A percentile compares a stretch with the other conserved stretches of the same genome.
Evolutionary conservation across 2,113 vertebrate genomes (phyloP).

Genomic region (Patagioenas fasciata): DNA sequence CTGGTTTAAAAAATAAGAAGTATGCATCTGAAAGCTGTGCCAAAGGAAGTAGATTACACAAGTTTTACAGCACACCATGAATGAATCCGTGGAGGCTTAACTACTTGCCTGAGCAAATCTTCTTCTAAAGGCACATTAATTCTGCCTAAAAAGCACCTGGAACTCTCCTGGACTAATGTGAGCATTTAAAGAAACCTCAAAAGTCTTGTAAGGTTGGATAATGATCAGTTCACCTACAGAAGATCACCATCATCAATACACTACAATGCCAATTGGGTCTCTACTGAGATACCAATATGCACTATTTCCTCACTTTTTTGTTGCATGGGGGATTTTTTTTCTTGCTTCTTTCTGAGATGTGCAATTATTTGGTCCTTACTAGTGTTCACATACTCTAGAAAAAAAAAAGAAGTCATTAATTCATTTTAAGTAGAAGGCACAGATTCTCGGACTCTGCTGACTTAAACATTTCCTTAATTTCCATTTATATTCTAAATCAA

Average conservation of each 20-base stretch:
- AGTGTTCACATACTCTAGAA: not conserved
- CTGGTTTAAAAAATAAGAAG: not conserved
- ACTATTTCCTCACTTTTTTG: not conserved
- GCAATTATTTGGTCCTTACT: not conserved
- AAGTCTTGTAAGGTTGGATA: not conserved
- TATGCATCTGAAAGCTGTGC: not conserved
- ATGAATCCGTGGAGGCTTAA: not conserved
- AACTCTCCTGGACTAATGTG: not conserved
- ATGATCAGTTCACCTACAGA: not conserved
- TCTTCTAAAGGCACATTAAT: not conserved
- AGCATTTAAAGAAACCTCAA: not conserved
- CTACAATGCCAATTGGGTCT: not conserved
- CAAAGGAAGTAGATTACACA: constrained; percentile 11
- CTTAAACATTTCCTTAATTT: not conserved
- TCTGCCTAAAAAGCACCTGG: not conserved
- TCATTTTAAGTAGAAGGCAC: not conserved
- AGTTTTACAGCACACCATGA: not conserved
- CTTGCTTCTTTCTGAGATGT: not conserved
- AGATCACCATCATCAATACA: rapidly evolving
- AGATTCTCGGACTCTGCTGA: not conserved
- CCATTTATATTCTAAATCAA: not conserved
- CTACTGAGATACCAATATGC: not conserved
- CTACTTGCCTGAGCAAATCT: not conserved
- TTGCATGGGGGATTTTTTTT: not conserved
- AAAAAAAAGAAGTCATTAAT: not conserved